Conservation (phyloP, 2,113 vertebrate species). For the Nesoenas mayeri region DNA sequence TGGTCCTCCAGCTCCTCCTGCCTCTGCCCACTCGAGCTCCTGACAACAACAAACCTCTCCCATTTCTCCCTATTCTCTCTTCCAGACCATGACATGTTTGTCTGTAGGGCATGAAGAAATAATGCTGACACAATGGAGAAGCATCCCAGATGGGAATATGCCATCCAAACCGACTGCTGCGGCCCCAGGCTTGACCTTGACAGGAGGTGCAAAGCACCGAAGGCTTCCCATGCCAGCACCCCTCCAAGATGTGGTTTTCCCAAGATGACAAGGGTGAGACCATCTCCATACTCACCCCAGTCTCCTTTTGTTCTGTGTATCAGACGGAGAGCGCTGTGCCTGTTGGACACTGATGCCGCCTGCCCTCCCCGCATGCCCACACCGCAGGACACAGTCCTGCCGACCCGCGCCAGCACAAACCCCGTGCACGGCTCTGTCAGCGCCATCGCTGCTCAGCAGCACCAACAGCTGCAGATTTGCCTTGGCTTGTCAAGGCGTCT, state of each 20-base stretch:
- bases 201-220: not conserved
- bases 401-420: not conserved
- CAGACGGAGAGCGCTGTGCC: not conserved
- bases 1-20: not conserved
- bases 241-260: fast-evolving
- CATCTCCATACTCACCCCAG: fast-evolving
- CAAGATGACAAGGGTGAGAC: not conserved
- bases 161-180: not conserved
- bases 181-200: not conserved
- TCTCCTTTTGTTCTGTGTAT: not conserved
- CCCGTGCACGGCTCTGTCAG: fast-evolving
- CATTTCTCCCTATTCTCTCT: not conserved
- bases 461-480: not conserved
- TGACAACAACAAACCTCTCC: not conserved
- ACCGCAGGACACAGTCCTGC: fast-evolving
- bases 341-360: not conserved
- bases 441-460: not conserved
- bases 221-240: not conserved
- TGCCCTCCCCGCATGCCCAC: not conserved
- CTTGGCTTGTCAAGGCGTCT: not conserved
- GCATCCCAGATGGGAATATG: not conserved
- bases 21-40: not conserved
- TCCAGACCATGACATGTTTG: not conserved
- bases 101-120: not conserved
- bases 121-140: not conserved